phyloP scores from a whole-genome alignment of 2,113 vertebrate genomes.

The Hystrix brachyura region DNA sequence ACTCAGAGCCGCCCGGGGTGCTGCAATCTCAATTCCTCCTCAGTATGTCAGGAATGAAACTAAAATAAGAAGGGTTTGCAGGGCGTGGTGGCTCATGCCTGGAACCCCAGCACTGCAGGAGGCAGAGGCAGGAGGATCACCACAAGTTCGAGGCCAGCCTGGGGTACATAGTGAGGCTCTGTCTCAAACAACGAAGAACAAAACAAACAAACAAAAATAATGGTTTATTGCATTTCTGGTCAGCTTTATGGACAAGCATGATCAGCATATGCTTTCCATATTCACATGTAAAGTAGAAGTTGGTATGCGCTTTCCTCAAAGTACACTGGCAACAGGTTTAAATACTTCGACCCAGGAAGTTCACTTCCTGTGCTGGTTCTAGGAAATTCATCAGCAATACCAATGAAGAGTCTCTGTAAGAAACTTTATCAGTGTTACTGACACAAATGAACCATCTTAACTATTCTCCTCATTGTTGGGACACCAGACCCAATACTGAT shows the following conservation, averaged over 20 bases:
- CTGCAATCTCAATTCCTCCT: not conserved
- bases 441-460: not conserved
- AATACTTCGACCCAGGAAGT: not conserved
- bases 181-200: too few relatives aligned
- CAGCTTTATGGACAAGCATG: not conserved
- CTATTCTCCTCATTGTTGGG: not conserved
- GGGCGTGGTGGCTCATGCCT: too few relatives aligned
- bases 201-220: too few relatives aligned
- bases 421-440: not conserved
- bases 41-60: not conserved
- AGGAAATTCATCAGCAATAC: not conserved
- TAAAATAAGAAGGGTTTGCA: not conserved
- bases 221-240: not conserved
- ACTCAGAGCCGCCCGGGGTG: not conserved
- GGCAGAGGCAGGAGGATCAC: too few relatives aligned
- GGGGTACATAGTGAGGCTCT: too few relatives aligned
- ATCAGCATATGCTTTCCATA: not conserved
- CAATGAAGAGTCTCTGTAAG: not conserved
- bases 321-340: not conserved
- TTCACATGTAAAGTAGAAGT: not conserved
- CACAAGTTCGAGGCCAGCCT: too few relatives aligned
- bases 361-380: not conserved
- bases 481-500: not conserved
- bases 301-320: not conserved
- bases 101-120: too few relatives aligned